Percentiles rank a stretch among this genome's conserved stretches.
Evolutionary conservation across 1,140 invertebrate species (phyloP).

Genomic region (Drosophila rufa): DNA sequence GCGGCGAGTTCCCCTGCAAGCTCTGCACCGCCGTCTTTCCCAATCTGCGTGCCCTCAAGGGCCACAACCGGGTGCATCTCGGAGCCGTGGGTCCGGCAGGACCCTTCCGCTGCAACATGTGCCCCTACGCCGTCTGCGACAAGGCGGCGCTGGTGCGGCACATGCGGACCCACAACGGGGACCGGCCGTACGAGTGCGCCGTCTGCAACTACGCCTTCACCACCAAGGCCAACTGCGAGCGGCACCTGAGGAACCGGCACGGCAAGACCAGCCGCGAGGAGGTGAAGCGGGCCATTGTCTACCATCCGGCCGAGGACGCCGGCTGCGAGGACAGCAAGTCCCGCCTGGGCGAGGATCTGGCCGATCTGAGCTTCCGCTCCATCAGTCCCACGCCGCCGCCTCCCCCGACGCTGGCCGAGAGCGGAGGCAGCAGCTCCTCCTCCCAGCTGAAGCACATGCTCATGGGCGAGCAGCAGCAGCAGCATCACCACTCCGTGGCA

Average conservation of each 20-base stretch:
- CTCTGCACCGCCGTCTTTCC: slow-evolving; percentile 93
- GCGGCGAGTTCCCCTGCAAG: slow-evolving; percentile 95
- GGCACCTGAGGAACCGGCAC: slow-evolving; percentile 96
- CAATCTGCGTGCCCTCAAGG: slow-evolving; percentile 95
- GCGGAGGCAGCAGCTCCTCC: slow-evolving; percentile 78
- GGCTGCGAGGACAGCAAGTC: slow-evolving; percentile 87
- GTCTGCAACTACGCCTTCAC: slow-evolving; percentile 98
- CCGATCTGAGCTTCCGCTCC: slow-evolving; percentile 74
- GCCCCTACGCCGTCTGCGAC: slow-evolving; percentile 94
- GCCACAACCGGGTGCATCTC: slow-evolving; percentile 93
- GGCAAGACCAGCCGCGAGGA: slow-evolving; percentile 93
- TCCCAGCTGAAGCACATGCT: slow-evolving; percentile 86
- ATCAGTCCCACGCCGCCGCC: slow-evolving; percentile 34
- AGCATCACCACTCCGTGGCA: neutral
- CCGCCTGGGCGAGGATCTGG: slow-evolving; percentile 41
- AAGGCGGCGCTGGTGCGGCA: slow-evolving; percentile 95
- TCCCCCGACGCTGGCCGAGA: slow-evolving; percentile 49
- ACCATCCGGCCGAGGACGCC: slow-evolving; percentile 93
- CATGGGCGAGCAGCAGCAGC: slow-evolving; percentile 49
- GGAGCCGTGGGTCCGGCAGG: slow-evolving; percentile 88
- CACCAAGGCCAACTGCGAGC: slow-evolving; percentile 96
- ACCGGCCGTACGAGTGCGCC: slow-evolving; percentile 96
- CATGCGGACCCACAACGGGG: slow-evolving; percentile 97
- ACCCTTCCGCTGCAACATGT: slow-evolving; percentile 96
- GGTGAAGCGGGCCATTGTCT: slow-evolving; percentile 93